Percentiles rank a stretch among this genome's conserved stretches.
These are phyloP conservation scores for Lithobates pipiens DNA, from an alignment of 2,797 vertebrate genomes.

Conservation along the genomic window DNA sequence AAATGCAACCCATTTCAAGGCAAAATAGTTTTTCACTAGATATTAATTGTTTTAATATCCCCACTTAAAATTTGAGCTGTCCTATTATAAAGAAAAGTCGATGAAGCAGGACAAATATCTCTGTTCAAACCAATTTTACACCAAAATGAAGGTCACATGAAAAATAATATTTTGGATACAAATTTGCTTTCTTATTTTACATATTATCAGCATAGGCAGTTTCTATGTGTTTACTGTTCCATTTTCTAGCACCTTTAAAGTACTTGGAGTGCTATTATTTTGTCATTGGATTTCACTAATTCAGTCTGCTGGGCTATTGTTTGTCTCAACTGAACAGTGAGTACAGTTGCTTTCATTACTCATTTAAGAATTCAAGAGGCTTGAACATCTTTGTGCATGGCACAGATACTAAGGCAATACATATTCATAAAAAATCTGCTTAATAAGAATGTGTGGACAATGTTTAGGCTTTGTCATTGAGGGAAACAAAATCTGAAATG, in stretches of 20 bases:
- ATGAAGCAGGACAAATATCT: not conserved
- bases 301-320: constrained; percentile 46
- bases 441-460: constrained; percentile 29
- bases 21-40: not conserved
- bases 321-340: constrained; percentile 11
- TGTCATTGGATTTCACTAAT: constrained; percentile 30
- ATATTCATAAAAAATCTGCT: constrained; percentile 47
- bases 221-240: constrained; percentile 11
- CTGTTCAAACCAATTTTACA: not conserved
- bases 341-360: constrained; percentile 33
- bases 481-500: constrained; percentile 33
- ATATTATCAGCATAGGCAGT: constrained; percentile 14
- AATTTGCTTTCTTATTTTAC: constrained; percentile 3
- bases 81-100: not conserved
- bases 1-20: not conserved
- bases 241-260: constrained; percentile 18
- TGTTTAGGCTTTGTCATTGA: constrained; percentile 31
- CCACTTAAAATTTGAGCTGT: too few species aligned
- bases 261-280: constrained; percentile 10
- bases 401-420: constrained; percentile 39
- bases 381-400: constrained; percentile 21
- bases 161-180: not conserved
- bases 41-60: constrained; percentile 1
- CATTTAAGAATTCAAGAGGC: constrained; percentile 39
- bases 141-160: not conserved